Base-by-base conservation (phyloP, 2,888 invertebrate species). In the Theodoxus fluviatilis region DNA sequence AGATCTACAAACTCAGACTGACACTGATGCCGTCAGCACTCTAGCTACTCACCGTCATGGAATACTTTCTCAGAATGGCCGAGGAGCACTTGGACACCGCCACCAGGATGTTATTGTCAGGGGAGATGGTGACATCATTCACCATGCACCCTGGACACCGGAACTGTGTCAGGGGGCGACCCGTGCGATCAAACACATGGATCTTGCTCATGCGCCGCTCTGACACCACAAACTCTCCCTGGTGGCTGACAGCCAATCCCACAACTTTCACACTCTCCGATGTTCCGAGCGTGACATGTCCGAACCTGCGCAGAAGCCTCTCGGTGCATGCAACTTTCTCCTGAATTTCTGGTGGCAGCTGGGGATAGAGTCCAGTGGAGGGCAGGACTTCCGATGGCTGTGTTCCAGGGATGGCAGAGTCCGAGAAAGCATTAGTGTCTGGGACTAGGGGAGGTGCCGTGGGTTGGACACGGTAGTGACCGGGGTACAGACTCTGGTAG, bases 201-300 rank as follows among this genome's bases (percentile, higher is more conserved):
- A 85, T 78, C 69, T 82, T 73, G 65, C 77, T 82, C 15, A 82
- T 82, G 18, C 76, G 76, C 40, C 71, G 72, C 65, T 85, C 84
- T 2, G 83, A 78, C 1, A 84, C 71, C 0, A 83, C 71, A 69
- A 79, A 80, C 35, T 84, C 80, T n/a, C 80, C 81, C 43, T 75
- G 75, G 38, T 72, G 71, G 12, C 79, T 78, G 9, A 80, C 75
- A 9, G 83, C 78, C 12, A 85, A 66, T 4, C 82, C 82, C 43
- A 78, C 76, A 2, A 83, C 84, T 68, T 81, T 82, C 38, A 77
- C 73, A 61, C 84, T 81, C 67, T 81, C 79, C 18, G 75, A 74
- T 0, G 80, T 70, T 15, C 72, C 75, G 6, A 77, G 70, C 9
- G 83, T 83, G 72, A 77, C 80, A 61, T 81, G 77, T 18, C 84